These are phyloP conservation scores for Mimachlamys varia DNA, from an alignment of 2,888 invertebrate species.

Conservation along the genomic window DNA sequence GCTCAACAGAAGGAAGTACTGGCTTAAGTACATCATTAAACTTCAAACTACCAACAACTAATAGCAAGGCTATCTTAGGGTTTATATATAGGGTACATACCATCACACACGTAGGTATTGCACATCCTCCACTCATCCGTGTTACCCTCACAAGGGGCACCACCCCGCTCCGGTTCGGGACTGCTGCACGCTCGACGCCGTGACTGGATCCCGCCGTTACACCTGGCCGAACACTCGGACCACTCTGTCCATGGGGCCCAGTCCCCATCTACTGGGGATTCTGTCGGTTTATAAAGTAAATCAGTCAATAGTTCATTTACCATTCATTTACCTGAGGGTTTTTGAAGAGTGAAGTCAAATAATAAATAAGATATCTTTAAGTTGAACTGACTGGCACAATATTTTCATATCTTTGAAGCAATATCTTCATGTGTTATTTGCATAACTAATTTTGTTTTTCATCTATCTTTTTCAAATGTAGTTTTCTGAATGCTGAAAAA, in stretches of 20 bases:
- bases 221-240: constrained; percentile 89
- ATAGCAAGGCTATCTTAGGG: not conserved
- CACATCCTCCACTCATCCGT: constrained; percentile 89
- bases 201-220: constrained; percentile 87
- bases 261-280: constrained; percentile 81
- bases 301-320: no score
- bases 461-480: no score
- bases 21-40: not conserved
- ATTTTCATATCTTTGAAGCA: no score
- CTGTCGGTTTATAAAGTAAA: constrained; percentile 59
- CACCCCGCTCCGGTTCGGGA: constrained; percentile 83
- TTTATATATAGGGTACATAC: constrained; percentile 59
- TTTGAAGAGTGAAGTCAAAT: no score
- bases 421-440: no score
- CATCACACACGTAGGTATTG: constrained; percentile 82
- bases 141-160: constrained; percentile 88
- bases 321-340: no score
- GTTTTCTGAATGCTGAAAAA: no score
- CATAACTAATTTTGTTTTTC: no score
- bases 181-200: constrained; percentile 88
- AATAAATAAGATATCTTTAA: no score
- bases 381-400: no score
- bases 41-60: no score
- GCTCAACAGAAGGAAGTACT: not conserved
- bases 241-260: constrained; percentile 88